phyloP scores from a whole-genome alignment of 2,888 invertebrate species.

The Muschampia plurimacula region DNA sequence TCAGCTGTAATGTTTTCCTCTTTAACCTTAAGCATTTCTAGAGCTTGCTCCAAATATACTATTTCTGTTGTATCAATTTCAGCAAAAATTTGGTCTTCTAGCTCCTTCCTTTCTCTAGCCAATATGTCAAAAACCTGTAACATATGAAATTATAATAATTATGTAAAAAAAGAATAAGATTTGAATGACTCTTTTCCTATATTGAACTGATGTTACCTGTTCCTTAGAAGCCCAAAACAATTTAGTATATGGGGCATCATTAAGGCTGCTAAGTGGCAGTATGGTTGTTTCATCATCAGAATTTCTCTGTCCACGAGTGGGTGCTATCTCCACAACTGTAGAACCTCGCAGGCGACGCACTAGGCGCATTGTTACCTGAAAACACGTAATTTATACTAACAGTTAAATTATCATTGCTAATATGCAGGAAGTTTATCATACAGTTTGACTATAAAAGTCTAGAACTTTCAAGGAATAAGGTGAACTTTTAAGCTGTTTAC shows the following conservation, averaged over 20 bases:
- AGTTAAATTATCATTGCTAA: too few species aligned
- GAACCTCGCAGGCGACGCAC: constrained; percentile 93
- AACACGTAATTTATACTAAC: background rate
- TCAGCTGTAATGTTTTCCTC: constrained; percentile 64
- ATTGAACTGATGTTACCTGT: constrained; percentile 79
- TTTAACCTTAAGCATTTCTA: constrained; percentile 87
- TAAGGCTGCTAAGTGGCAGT: constrained; percentile 58
- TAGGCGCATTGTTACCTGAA: constrained; percentile 88
- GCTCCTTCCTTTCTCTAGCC: constrained; percentile 89
- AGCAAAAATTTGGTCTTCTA: constrained; percentile 87
- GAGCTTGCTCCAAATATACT: constrained; percentile 94
- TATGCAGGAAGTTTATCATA: too few species aligned
- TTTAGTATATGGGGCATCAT: constrained; percentile 89
- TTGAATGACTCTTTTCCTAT: background rate
- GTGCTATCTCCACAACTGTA: constrained; percentile 87
- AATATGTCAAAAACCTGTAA: constrained; percentile 88
- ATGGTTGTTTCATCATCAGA: constrained; percentile 62
- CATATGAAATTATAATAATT: background rate
- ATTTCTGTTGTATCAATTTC: constrained; percentile 93
- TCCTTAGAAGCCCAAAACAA: constrained; percentile 89
- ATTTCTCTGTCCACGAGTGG: constrained; percentile 83
- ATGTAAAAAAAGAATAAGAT: background rate
- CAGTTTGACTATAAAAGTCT: too few species aligned
- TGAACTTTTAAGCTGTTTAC: too few species aligned
- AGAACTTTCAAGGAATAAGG: too few species aligned